These are phyloP conservation scores for Pontoporia blainvillei DNA, from an alignment of 2,113 vertebrate species.

Conservation along the genomic window DNA sequence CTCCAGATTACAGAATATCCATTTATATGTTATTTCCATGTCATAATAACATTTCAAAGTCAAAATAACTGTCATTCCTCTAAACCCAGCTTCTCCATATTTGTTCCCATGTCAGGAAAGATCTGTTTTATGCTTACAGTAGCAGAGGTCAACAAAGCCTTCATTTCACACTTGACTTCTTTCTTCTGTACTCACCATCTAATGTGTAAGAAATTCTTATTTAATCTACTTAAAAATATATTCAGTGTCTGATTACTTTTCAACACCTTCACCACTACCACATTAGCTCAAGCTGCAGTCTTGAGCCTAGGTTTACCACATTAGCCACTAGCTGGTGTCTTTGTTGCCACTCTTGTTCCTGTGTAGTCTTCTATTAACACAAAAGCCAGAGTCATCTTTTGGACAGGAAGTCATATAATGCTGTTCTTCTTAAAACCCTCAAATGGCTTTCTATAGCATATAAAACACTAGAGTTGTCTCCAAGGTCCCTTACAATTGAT, in stretches of 20 bases:
- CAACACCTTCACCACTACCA: too few relatives aligned
- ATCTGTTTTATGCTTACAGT: not conserved
- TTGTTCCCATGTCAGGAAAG: not conserved
- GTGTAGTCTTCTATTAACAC: not conserved
- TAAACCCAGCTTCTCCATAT: not conserved
- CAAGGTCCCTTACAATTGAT: too few relatives aligned
- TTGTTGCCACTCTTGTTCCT: not conserved
- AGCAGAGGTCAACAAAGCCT: not conserved
- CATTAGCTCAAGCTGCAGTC: not conserved
- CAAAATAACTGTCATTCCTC: not conserved
- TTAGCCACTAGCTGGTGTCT: not conserved
- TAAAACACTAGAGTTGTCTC: not conserved
- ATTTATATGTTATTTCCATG: not conserved
- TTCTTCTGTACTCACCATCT: not conserved
- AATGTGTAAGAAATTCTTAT: not conserved
- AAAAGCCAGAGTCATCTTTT: not conserved
- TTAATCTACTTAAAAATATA: not conserved
- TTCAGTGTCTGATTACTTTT: not conserved
- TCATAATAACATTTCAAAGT: not conserved
- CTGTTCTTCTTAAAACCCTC: not conserved
- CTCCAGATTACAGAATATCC: not conserved
- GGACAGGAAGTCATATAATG: not conserved
- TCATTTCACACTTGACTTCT: not conserved
- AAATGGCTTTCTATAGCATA: not conserved
- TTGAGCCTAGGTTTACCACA: not conserved